Evolutionary conservation across 2,797 vertebrate genomes (phyloP).

Genomic region (Hippocampus kuda): DNA sequence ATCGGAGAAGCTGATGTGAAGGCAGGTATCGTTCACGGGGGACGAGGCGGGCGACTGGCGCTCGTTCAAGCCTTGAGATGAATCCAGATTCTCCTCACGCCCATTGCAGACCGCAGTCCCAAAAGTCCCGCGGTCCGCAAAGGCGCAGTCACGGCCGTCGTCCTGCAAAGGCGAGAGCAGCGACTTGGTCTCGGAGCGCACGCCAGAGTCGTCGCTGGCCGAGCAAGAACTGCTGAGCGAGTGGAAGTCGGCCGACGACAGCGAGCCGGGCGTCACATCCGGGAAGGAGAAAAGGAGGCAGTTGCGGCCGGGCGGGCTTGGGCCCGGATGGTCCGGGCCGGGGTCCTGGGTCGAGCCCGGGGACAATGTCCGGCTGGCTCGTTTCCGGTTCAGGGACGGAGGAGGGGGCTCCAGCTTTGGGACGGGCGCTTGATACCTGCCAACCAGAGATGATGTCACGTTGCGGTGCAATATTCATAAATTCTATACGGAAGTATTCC

Average conservation of each 20-base stretch:
- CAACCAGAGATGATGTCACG: background rate
- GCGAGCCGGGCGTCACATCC: slow-evolving; percentile 61
- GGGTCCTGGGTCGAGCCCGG: slow-evolving; percentile 47
- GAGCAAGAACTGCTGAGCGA: slow-evolving; percentile 63
- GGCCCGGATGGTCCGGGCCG: slow-evolving; percentile 16
- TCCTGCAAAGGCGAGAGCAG: slow-evolving; percentile 39
- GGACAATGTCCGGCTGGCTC: slow-evolving; percentile 70
- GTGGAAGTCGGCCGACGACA: slow-evolving; percentile 65
- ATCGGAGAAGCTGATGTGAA: slow-evolving; percentile 84
- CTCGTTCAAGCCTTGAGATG: background rate
- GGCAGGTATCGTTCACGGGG: slow-evolving; percentile 67
- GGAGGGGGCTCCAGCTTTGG: slow-evolving; percentile 77
- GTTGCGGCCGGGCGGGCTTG: slow-evolving; percentile 23
- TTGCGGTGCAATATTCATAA: background rate
- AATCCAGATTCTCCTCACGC: background rate
- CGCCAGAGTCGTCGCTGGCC: slow-evolving; percentile 67
- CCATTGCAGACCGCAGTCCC: slow-evolving; percentile 31
- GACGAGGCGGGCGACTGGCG: slow-evolving; percentile 51
- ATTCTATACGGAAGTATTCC: no score
- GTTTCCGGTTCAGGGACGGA: slow-evolving; percentile 67
- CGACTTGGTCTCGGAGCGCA: slow-evolving; percentile 63
- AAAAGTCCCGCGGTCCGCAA: slow-evolving; percentile 49
- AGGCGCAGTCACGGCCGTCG: slow-evolving; percentile 50
- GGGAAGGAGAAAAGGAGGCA: slow-evolving; percentile 64
- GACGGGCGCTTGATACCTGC: slow-evolving; percentile 66